Percentiles rank a stretch among this genome's conserved stretches.
phyloP scores from a whole-genome alignment of 2,113 vertebrate species.

The Murina feae region DNA sequence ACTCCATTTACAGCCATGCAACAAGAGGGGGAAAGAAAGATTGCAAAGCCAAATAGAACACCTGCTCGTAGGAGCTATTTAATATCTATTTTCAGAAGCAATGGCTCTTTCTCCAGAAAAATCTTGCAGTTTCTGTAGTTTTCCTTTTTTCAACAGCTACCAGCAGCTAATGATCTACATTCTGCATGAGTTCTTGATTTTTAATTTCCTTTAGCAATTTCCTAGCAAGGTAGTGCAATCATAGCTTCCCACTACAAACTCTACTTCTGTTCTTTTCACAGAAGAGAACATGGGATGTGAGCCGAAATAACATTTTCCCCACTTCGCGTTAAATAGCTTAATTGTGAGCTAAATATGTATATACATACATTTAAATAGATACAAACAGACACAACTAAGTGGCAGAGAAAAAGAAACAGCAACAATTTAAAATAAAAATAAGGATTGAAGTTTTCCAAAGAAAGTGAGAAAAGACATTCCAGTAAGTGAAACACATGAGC shows the following conservation, averaged over 20 bases:
- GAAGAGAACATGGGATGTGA: neutral
- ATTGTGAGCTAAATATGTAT: neutral
- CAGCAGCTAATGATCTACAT: neutral
- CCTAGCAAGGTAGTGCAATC: neutral
- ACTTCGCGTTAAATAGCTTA: neutral
- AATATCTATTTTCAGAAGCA: conserved; percentile 1
- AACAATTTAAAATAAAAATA: neutral
- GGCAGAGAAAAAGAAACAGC: neutral
- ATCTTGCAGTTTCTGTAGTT: neutral
- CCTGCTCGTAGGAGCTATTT: neutral
- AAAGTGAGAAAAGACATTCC: neutral
- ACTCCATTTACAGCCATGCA: neutral
- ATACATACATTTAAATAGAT: neutral
- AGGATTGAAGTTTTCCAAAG: neutral
- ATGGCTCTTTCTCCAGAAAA: neutral
- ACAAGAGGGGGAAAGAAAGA: neutral
- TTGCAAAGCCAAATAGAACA: neutral
- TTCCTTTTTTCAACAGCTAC: neutral
- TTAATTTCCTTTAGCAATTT: neutral
- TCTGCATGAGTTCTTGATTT: neutral
- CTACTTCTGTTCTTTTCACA: neutral
- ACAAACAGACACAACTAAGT: neutral
- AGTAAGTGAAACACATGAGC: neutral
- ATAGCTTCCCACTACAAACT: neutral
- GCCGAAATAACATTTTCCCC: neutral